phyloP scores from a whole-genome alignment of 1,140 invertebrate genomes.

The Heliconius himera region DNA sequence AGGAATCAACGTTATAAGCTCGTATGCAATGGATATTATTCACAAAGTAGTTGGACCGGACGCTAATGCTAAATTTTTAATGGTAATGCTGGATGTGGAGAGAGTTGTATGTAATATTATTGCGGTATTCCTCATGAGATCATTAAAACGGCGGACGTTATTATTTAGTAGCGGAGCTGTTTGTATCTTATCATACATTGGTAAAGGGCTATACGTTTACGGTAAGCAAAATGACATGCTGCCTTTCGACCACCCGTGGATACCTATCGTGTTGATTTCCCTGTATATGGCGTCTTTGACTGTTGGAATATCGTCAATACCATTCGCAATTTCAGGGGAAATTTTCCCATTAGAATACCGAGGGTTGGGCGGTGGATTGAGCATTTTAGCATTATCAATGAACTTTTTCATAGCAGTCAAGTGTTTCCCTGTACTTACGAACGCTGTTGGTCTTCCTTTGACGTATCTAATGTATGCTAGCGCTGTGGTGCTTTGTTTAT shows the following conservation, averaged over 20 bases:
- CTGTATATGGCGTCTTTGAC: conserved; percentile 74
- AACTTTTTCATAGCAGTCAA: conserved; percentile 73
- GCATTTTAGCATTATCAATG: conserved; percentile 61
- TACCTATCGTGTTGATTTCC: conserved; percentile 63
- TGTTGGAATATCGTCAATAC: conserved; percentile 69
- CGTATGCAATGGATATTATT: conserved; percentile 71
- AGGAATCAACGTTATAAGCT: conserved; percentile 74
- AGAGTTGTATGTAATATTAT: conserved; percentile 67
- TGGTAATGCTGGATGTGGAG: conserved; percentile 70
- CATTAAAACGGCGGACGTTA: conserved; percentile 63
- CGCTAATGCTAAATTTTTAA: conserved; percentile 63
- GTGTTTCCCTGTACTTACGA: conserved; percentile 63
- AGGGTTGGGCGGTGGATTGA: conserved; percentile 69
- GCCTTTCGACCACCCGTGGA: conserved; percentile 57
- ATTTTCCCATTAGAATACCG: conserved; percentile 73
- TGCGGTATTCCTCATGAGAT: conserved; percentile 72
- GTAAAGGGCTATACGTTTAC: conserved; percentile 64
- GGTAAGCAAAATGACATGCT: conserved; percentile 52
- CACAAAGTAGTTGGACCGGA: conserved; percentile 62
- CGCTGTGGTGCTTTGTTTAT: conserved; percentile 55
- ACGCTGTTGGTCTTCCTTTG: conserved; percentile 55
- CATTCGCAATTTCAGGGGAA: conserved; percentile 72
- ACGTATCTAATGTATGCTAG: conserved; percentile 67
- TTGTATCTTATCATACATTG: conserved; percentile 64
- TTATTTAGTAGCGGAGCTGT: conserved; percentile 60